A percentile compares a stretch with the other conserved stretches of the same genome.
These are phyloP conservation scores for Archips xylosteana DNA, from an alignment of 2,888 invertebrate genomes.

Conservation along the genomic window DNA sequence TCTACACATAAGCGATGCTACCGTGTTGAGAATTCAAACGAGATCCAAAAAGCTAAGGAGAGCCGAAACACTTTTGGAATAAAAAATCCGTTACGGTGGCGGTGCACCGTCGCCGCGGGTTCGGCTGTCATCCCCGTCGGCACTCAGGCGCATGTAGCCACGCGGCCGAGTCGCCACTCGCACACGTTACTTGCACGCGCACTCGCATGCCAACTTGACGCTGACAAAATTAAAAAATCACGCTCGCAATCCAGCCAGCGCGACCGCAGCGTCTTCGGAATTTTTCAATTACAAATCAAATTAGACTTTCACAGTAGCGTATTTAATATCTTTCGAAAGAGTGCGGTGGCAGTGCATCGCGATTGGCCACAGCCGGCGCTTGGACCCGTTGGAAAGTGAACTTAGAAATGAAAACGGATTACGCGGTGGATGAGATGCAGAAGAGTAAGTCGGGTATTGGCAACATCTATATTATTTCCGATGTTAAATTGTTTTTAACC, in stretches of 20 bases:
- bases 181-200: conserved; percentile 32
- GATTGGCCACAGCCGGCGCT: conserved; percentile 56
- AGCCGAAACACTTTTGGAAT: conserved; percentile 13
- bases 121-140: conserved; percentile 40
- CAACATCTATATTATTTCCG: neutral
- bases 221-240: conserved; percentile 8
- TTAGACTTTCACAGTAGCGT: conserved; percentile 66
- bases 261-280: conserved; percentile 57
- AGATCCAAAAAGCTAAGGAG: conserved; percentile 5
- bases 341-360: conserved; percentile 63
- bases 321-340: conserved; percentile 61
- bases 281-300: conserved; percentile 74
- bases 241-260: conserved; percentile 24
- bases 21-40: conserved; percentile 1
- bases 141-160: conserved; percentile 40
- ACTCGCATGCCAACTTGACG: conserved; percentile 30
- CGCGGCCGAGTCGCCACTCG: conserved; percentile 35
- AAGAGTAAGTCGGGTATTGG: conserved; percentile 72
- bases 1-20: neutral
- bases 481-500: neutral
- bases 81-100: conserved; percentile 23
- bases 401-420: conserved; percentile 82
- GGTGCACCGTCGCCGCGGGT: conserved; percentile 11
- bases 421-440: conserved; percentile 83
- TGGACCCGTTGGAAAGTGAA: conserved; percentile 69